These are phyloP conservation scores for Rhagologus leucostigma DNA, from an alignment of 2,113 vertebrate genomes.

Conservation along the genomic window DNA sequence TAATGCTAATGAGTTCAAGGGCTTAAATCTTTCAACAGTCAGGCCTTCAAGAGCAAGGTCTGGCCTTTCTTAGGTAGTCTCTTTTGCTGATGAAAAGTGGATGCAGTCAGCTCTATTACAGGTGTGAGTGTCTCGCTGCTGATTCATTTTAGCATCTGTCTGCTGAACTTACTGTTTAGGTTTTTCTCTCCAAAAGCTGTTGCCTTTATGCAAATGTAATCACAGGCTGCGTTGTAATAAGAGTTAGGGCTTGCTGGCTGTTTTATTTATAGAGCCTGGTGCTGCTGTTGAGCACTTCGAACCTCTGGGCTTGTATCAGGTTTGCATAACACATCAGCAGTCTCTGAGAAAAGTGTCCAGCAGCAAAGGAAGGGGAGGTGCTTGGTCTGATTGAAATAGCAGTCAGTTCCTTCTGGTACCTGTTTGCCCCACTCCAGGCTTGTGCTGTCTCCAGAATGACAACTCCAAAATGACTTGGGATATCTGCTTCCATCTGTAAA, in stretches of 20 bases:
- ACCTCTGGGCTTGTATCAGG: not conserved
- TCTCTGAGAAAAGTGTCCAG: not conserved
- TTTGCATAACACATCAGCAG: not conserved
- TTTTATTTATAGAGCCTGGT: not conserved
- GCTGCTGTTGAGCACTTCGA: not conserved
- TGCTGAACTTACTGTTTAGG: not conserved
- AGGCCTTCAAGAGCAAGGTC: not conserved
- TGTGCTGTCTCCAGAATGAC: not conserved
- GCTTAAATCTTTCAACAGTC: not conserved
- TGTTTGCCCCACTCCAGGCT: not conserved
- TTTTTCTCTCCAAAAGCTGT: not conserved
- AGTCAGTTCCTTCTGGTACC: not conserved
- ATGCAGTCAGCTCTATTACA: not conserved
- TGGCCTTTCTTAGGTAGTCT: not conserved
- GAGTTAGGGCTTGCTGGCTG: not conserved
- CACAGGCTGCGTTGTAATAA: rapidly evolving
- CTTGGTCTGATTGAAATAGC: not conserved
- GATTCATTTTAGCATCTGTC: not conserved
- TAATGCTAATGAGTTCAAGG: not conserved
- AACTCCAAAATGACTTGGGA: not conserved
- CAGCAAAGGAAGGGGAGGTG: not conserved
- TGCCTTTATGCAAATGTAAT: not conserved
- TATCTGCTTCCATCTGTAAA: not conserved
- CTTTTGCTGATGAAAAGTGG: not conserved
- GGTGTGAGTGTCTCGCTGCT: not conserved